Evolutionary conservation across 2,797 vertebrate genomes (phyloP).

Genomic region (Etheostoma nigrum): DNA sequence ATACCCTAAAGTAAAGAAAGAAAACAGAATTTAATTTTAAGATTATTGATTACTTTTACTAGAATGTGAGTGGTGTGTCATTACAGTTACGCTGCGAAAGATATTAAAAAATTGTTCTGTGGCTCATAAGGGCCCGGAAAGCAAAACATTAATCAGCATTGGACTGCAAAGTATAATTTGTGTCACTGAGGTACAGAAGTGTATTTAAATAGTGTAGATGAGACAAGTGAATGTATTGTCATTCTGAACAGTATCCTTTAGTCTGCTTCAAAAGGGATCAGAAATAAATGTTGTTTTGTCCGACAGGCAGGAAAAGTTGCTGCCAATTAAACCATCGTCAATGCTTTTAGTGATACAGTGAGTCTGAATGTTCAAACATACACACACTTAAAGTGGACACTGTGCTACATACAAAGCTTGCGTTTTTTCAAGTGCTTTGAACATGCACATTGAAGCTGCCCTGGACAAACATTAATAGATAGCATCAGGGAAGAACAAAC

Average conservation of each 20-base stretch:
- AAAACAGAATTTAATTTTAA: slow-evolving; percentile 32
- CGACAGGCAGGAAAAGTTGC: slow-evolving; percentile 1
- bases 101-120: slow-evolving; percentile 10
- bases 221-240: slow-evolving; percentile 22
- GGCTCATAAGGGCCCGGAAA: slow-evolving; percentile 18
- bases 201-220: slow-evolving; percentile 9
- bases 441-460: slow-evolving; percentile 12
- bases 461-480: slow-evolving; percentile 19
- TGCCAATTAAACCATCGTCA: slow-evolving; percentile 31
- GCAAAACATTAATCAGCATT: slow-evolving; percentile 17
- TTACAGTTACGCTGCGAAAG: slow-evolving; percentile 40
- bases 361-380: slow-evolving; percentile 18
- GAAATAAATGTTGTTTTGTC: neutral
- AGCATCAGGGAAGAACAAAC: slow-evolving; percentile 19
- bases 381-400: slow-evolving; percentile 21
- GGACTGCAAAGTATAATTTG: slow-evolving; percentile 29
- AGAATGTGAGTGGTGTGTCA: slow-evolving; percentile 28
- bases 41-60: slow-evolving; percentile 51
- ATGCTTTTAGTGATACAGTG: slow-evolving; percentile 28
- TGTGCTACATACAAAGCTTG: slow-evolving; percentile 22
- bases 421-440: slow-evolving; percentile 28
- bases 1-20: slow-evolving; percentile 29
- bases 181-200: neutral
- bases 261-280: slow-evolving; percentile 5
- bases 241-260: slow-evolving; percentile 17